Percentiles rank a stretch among this genome's conserved stretches.
Evolutionary conservation across 2,797 vertebrate genomes (phyloP).

Genomic region (Sardinella longiceps): DNA sequence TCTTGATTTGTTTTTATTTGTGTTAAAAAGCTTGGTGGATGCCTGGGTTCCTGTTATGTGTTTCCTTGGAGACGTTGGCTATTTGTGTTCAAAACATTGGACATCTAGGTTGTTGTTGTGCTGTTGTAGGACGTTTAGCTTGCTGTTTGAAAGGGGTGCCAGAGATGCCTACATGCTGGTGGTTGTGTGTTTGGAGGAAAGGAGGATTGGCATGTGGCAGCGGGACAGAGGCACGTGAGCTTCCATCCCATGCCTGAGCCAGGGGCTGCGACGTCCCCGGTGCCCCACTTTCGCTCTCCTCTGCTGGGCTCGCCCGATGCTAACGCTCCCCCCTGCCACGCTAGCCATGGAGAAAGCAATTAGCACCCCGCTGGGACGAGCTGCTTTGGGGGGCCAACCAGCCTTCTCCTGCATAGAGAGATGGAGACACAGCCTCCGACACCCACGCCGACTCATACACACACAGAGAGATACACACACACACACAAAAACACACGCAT

Average conservation of each 20-base stretch:
- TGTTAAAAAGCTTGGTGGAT: neutral
- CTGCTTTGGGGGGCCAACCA: constrained; percentile 50
- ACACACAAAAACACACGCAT: neutral
- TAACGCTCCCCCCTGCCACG: constrained; percentile 40
- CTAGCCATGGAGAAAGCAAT: constrained; percentile 49
- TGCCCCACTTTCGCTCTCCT: constrained; percentile 39
- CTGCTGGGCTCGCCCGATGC: constrained; percentile 37
- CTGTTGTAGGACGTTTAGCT: too few species aligned
- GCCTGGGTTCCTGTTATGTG: neutral
- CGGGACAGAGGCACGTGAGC: constrained; percentile 12
- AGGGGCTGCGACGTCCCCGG: neutral
- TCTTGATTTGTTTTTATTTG: neutral
- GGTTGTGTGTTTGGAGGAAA: neutral
- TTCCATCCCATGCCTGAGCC: neutral
- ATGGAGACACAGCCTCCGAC: constrained; percentile 33
- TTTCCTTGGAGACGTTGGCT: neutral
- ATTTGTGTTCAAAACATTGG: neutral
- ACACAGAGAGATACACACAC: too few species aligned
- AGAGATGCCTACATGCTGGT: neutral
- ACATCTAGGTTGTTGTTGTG: neutral
- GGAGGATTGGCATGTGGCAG: neutral
- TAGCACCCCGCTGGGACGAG: constrained; percentile 48
- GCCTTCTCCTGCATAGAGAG: constrained; percentile 45
- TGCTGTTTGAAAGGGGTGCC: neutral
- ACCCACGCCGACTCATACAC: neutral